Evolutionary conservation across 2,797 vertebrate genomes (phyloP).

Genomic region (Vultur gryphus): DNA sequence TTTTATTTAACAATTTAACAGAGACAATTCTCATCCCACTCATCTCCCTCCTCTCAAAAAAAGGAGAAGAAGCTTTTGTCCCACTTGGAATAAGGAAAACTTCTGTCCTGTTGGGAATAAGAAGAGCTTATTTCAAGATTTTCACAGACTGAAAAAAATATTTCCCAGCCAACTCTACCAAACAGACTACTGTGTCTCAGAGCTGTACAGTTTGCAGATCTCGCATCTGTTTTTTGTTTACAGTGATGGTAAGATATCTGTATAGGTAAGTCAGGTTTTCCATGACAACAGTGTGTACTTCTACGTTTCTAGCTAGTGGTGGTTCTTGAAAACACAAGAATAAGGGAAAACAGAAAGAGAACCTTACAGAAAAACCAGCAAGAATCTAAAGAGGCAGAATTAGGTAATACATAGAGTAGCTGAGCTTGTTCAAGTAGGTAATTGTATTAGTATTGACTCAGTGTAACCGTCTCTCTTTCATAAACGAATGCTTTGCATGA

Average conservation of each 20-base stretch:
- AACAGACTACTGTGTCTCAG: background rate
- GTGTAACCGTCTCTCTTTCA: slow-evolving; percentile 32
- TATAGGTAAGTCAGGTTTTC: slow-evolving; percentile 54
- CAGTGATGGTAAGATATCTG: background rate
- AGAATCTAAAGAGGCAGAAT: background rate
- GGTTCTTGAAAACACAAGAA: slow-evolving; percentile 30
- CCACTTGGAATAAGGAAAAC: background rate
- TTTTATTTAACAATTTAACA: background rate
- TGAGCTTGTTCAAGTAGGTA: slow-evolving; percentile 28
- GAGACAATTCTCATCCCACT: background rate
- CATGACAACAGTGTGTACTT: slow-evolving; percentile 64
- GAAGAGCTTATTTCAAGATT: background rate
- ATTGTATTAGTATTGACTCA: slow-evolving; percentile 48
- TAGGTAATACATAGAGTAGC: background rate
- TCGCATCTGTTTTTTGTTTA: slow-evolving; percentile 28
- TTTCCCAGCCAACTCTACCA: background rate
- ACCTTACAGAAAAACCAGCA: background rate
- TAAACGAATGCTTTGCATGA: slow-evolving; percentile 22
- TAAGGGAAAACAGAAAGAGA: slow-evolving; percentile 18
- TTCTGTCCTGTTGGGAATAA: background rate
- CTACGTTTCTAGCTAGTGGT: slow-evolving; percentile 9
- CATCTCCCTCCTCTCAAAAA: background rate
- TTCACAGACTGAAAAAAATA: background rate
- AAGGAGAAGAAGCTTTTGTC: background rate
- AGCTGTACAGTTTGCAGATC: slow-evolving; percentile 8